These are phyloP conservation scores for Neodiprion virginianus DNA, from an alignment of 1,140 invertebrate species.

Conservation along the genomic window DNA sequence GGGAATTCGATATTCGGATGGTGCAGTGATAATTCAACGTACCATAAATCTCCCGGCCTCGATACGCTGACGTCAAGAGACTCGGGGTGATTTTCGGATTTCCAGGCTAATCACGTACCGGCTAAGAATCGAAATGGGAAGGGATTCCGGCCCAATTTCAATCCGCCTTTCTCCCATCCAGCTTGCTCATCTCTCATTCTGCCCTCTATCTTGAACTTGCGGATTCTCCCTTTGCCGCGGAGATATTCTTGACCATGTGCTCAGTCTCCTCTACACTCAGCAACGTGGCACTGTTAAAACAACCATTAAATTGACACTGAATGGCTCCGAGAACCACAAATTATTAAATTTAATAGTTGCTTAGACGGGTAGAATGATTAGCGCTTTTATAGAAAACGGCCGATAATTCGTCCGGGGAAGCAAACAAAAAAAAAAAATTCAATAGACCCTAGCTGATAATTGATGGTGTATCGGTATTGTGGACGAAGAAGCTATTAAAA, in stretches of 20 bases:
- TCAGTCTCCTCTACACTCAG: too few species aligned
- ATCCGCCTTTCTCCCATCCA: background rate
- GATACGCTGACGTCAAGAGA: slow-evolving; percentile 19
- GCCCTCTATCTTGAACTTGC: background rate
- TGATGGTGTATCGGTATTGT: slow-evolving; percentile 8
- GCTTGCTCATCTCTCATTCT: slow-evolving; percentile 9
- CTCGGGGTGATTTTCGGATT: slow-evolving; percentile 22
- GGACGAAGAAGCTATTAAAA: slow-evolving; percentile 29
- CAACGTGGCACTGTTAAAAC: too few species aligned
- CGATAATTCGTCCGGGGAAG: background rate
- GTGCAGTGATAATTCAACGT: slow-evolving; percentile 22
- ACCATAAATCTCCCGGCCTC: slow-evolving; percentile 22
- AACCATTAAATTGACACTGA: too few species aligned
- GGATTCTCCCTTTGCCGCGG: slow-evolving; percentile 8
- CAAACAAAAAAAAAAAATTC: slow-evolving; percentile 10
- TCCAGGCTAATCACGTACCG: slow-evolving; percentile 15
- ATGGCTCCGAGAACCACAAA: too few species aligned
- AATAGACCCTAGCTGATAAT: slow-evolving; percentile 18
- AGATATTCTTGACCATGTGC: too few species aligned
- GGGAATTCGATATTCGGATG: slow-evolving; percentile 24
- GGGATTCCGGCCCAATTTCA: slow-evolving; percentile 3
- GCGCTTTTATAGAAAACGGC: background rate
- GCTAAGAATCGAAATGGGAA: background rate
- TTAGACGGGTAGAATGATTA: background rate
- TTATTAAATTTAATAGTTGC: background rate